Evolutionary conservation across 2,113 vertebrate species (phyloP).

Genomic region (Sorex fumeus): DNA sequence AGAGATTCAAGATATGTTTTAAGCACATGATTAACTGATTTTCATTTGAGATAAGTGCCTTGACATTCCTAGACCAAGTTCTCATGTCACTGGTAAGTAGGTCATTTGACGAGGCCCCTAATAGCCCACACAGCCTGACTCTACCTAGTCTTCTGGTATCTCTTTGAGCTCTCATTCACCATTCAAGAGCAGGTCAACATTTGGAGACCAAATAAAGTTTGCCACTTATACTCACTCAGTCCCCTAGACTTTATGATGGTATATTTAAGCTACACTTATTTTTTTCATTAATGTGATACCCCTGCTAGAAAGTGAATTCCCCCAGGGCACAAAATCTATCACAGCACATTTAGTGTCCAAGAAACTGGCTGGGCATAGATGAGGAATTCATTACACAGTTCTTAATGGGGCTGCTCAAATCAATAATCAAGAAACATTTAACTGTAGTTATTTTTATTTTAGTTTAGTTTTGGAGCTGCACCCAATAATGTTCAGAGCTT

Average conservation of each 20-base stretch:
- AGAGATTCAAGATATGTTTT: slow-evolving; percentile 48
- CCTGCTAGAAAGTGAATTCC: neutral
- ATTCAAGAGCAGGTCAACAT: neutral
- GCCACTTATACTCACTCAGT: neutral
- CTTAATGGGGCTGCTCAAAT: neutral
- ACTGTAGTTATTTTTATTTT: neutral
- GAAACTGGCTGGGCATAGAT: neutral
- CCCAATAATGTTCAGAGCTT: too few relatives aligned
- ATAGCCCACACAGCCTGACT: neutral
- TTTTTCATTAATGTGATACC: neutral
- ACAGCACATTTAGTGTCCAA: too few relatives aligned
- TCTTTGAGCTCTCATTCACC: neutral
- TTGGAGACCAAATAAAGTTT: neutral
- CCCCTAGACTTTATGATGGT: neutral
- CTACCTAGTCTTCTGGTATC: neutral
- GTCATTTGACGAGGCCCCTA: neutral
- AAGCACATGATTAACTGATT: slow-evolving; percentile 41
- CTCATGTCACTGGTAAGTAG: slow-evolving; percentile 30
- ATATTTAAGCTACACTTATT: neutral
- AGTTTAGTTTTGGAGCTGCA: too few relatives aligned
- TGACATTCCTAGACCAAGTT: slow-evolving; percentile 54
- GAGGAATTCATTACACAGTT: neutral
- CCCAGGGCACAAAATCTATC: neutral
- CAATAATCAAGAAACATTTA: neutral
- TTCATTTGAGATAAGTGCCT: slow-evolving; percentile 40